A percentile compares a stretch with the other conserved stretches of the same genome.
Conservation (phyloP, 2,888 invertebrate genomes). For the Machimus atricapillus region DNA sequence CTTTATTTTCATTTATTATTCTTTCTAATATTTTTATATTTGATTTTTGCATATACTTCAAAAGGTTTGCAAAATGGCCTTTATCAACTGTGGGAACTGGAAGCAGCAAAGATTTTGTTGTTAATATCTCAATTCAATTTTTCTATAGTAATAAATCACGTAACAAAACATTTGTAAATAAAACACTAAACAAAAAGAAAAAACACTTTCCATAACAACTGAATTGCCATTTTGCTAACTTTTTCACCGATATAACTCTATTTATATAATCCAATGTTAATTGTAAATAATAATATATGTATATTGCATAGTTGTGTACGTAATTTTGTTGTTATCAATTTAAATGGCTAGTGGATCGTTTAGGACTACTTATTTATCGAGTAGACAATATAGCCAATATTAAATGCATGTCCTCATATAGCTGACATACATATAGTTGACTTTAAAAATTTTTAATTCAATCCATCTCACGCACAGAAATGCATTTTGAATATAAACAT, state of each 20-base stretch:
- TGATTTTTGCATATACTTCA: not conserved
- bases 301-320: conserved; percentile 5
- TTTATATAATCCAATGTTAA: not conserved
- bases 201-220: not conserved
- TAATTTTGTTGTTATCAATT: conserved; percentile 20
- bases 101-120: not conserved
- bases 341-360: conserved; percentile 4
- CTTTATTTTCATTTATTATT: conserved; percentile 11
- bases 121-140: no score
- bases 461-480: not conserved
- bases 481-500: not conserved
- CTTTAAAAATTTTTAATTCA: not conserved
- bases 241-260: not conserved
- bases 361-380: not conserved
- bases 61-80: not conserved
- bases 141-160: no score
- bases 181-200: not conserved
- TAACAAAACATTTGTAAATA: no score
- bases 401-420: not conserved
- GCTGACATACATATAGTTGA: not conserved
- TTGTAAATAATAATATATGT: not conserved
- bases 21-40: not conserved
- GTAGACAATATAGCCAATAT: not conserved
- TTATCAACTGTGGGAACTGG: not conserved
- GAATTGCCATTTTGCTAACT: not conserved